A percentile compares a stretch with the other conserved stretches of the same genome.
Evolutionary conservation across 2,797 vertebrate genomes (phyloP).

Genomic region (Spinibarbus caldwelli): DNA sequence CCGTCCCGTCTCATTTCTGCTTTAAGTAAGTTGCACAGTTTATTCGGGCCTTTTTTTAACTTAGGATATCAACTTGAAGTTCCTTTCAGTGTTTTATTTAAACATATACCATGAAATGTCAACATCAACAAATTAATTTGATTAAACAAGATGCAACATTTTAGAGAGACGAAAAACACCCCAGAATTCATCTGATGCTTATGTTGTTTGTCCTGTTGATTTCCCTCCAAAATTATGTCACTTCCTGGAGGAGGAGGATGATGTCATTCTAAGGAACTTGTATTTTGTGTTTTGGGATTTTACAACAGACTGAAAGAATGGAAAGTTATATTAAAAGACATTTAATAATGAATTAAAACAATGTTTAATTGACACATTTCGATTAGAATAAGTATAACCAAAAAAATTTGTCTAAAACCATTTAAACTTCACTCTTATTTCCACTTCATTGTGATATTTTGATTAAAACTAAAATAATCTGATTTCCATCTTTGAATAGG

Average conservation of each 20-base stretch:
- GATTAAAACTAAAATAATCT: not conserved
- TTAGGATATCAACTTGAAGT: not conserved
- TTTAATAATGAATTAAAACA: not conserved
- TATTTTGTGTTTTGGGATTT: too few species aligned
- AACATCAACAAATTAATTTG: not conserved
- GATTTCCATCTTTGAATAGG: not conserved
- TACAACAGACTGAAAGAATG: too few species aligned
- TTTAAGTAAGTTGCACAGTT: constrained; percentile 69
- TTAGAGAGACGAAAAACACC: not conserved
- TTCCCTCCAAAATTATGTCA: not conserved
- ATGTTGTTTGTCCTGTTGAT: not conserved
- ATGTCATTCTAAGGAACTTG: not conserved
- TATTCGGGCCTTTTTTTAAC: not conserved
- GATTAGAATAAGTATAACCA: not conserved
- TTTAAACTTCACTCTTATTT: not conserved
- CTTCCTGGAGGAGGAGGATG: not conserved
- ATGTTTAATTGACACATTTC: too few species aligned
- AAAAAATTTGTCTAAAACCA: not conserved
- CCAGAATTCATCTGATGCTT: not conserved
- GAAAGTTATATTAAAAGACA: not conserved
- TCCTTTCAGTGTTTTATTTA: not conserved
- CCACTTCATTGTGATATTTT: not conserved
- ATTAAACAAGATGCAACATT: not conserved
- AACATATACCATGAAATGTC: not conserved
- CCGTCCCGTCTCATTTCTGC: constrained; percentile 55